Evolutionary conservation across 2,113 vertebrate genomes (phyloP), one percentile per base, ranked within the genome.

Genomic region (Pycnonotus jocosus): DNA sequence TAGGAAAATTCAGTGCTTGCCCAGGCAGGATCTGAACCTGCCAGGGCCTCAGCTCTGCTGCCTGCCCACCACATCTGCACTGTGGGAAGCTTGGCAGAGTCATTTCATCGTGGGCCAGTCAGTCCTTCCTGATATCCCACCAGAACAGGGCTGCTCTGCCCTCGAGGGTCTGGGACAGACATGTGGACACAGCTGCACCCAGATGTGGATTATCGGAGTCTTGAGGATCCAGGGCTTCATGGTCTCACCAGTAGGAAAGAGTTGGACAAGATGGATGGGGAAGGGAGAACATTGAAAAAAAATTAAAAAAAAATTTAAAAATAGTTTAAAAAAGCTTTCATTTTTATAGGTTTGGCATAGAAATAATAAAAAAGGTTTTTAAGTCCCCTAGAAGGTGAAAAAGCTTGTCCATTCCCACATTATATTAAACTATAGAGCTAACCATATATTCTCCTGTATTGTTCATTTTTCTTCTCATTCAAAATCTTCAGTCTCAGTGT

Each of bases 201-300:
- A 14, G 30, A 3, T 9, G 25, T 35, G 47, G 10, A 5, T 13
- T 7, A 23, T 25, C 38, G 24, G 11, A 51, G 13, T 23, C 20
- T 6, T n/a, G 61, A 25, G 45, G 24, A 47, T 31, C 16, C 64
- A 45, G 45, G 31, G 33, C 30, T 60, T 88, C 21, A 12, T 24
- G 33, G 48, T n/a, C 50, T 88, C 90, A 62, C 76, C 58, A 95
- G 92, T 7, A 89, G 86, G 47, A 86, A 78, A 61, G 66, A 88
- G 53, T 7, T 94, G 76, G 72, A 92, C 37, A 33, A 37, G 51
- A 47, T 71, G 50, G 45, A 82, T 83, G 13, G 53, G 56, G 58
- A 93, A 92, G 47, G n/a, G 71, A 9, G 24, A 85, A 86, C 82
- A 73, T 11, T 57, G 62, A 53, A 86, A 68, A 91, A 90, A 47